These are phyloP conservation scores for Rhea pennata DNA, from an alignment of 2,113 vertebrate genomes.

Conservation along the genomic window DNA sequence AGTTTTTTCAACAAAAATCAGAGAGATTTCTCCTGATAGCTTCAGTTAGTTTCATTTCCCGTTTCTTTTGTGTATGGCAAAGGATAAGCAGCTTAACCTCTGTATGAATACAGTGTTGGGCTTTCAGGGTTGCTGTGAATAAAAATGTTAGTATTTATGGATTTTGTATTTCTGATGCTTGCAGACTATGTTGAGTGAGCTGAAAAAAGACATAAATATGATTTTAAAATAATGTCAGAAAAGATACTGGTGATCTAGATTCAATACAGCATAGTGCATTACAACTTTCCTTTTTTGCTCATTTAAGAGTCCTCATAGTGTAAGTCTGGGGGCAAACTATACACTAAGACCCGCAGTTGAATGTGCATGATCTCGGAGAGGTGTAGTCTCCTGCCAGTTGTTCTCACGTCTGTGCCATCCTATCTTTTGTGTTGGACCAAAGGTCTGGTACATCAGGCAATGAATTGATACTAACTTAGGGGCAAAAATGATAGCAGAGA, in stretches of 20 bases:
- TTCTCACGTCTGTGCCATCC: not conserved
- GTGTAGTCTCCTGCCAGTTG: not conserved
- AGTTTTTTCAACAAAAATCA: not conserved
- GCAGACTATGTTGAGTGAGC: not conserved
- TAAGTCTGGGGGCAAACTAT: not conserved
- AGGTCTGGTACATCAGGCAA: not conserved
- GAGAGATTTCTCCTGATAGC: not conserved
- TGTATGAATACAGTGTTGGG: not conserved
- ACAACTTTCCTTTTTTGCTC: not conserved
- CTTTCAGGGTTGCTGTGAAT: not conserved
- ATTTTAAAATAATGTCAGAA: not conserved
- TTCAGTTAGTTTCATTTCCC: not conserved
- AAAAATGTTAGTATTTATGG: not conserved
- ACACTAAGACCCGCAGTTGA: not conserved
- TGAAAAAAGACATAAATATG: not conserved
- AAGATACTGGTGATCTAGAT: not conserved
- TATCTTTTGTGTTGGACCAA: not conserved
- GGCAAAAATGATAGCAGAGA: not conserved
- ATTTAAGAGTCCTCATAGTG: not conserved
- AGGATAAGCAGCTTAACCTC: not conserved
- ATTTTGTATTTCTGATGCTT: not conserved
- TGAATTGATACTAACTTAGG: not conserved
- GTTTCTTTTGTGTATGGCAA: not conserved
- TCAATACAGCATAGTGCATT: not conserved
- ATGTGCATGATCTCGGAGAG: not conserved